Evolutionary conservation across 2,888 invertebrate genomes (phyloP), one percentile per base, ranked within the genome.

Genomic region (Actias luna): DNA sequence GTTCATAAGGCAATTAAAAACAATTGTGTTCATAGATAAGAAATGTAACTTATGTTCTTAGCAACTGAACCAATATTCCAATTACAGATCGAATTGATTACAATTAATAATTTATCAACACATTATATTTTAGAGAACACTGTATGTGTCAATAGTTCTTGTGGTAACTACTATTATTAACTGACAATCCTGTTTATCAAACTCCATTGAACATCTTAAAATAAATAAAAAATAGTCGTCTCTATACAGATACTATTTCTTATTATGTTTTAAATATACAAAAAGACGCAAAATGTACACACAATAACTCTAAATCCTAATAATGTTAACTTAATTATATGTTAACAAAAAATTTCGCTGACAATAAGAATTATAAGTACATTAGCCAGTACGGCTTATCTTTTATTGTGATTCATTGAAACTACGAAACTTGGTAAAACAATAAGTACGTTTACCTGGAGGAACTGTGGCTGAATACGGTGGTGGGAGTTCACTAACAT

Each of bases 391-490:
- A 29, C 18, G n/a, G 63, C 81, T 85, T 85, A 84, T 84, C 82
- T 76, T 65, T 69, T 65, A 61, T 73, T 71, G 73, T 86, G 85
- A 86, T 81, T 86, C 84, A 85, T 73, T 75, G 64, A 59, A 64
- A 61, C 62, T 59, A 64, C 46, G 71, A 75, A 59, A 72, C 72
- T 75, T 78, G 78, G 72, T 61, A 70, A 72, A 72, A 71, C 71
- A 67, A 68, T 2, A n/a, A 36, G 16, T 33, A 42, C 5, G 16
- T 5, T 57, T 80, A 91, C 92, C 86, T 80, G 83, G 81, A 46
- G 78, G 80, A 63, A 83, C 70, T 18, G 86, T 74, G 22, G 93
- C 93, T 0, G 93, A 93, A 74, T 94, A 94, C 7, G 93, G 93
- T 0, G 94, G 94, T 14, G 94, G 94, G 62, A 87, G 89, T 39